phyloP scores from a whole-genome alignment of 2,113 vertebrate species.

The Eidolon helvum region DNA sequence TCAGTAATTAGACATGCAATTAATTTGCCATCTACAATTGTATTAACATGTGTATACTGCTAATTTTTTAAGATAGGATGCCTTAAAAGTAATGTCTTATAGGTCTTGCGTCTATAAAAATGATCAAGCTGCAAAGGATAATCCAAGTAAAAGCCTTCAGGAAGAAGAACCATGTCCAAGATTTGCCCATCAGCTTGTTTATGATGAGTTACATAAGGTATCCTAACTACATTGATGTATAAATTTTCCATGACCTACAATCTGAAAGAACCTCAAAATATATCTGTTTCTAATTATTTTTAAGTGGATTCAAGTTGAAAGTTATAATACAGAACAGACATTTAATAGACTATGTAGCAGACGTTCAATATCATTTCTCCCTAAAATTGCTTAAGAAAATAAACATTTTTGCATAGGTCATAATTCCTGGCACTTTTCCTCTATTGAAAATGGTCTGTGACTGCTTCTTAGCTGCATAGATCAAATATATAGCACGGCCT shows the following conservation, averaged over 20 bases:
- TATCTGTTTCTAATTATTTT: slow-evolving; percentile 16
- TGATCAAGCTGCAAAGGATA: slow-evolving; percentile 97
- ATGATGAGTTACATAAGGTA: slow-evolving; percentile 99
- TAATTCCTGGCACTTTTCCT: neutral
- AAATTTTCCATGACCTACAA: neutral
- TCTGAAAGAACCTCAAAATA: neutral
- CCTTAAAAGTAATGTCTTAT: slow-evolving; percentile 65
- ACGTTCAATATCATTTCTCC: neutral
- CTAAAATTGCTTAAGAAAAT: neutral
- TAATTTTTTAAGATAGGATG: neutral
- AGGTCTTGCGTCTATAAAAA: slow-evolving; percentile 99
- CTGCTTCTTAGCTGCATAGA: neutral
- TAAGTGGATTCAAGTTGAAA: slow-evolving; percentile 12
- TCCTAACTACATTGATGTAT: neutral
- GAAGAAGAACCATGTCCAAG: slow-evolving; percentile 99
- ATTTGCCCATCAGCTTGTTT: slow-evolving; percentile 98
- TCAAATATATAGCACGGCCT: neutral
- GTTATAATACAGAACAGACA: neutral
- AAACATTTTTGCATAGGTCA: neutral
- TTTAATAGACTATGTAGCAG: neutral
- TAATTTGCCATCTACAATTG: neutral
- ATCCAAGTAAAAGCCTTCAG: slow-evolving; percentile 93
- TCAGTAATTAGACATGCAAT: neutral
- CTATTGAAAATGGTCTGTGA: neutral
- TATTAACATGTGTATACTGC: neutral